These are phyloP conservation scores for Zaprionus inermis DNA, from an alignment of 1,140 invertebrate species.

Conservation along the genomic window DNA sequence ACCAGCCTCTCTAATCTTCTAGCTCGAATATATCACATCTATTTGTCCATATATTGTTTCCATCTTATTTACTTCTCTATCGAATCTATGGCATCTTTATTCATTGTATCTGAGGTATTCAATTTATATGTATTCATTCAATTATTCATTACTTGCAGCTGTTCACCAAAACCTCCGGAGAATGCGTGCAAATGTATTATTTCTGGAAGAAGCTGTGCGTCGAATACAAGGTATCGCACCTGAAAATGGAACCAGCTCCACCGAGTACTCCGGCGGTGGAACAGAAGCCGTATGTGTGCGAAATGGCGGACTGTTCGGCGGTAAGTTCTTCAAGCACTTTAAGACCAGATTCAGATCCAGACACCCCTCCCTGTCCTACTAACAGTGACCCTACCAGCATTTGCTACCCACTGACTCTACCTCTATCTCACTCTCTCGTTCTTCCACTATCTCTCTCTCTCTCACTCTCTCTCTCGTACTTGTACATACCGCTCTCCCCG, in stretches of 20 bases:
- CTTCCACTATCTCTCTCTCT: not conserved
- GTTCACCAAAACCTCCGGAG: conserved; percentile 93
- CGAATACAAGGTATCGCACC: conserved; percentile 86
- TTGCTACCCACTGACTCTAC: not conserved
- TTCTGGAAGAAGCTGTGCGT: conserved; percentile 98
- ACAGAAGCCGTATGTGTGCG: conserved; percentile 86
- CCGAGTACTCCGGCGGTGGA: conserved; percentile 64
- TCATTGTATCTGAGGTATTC: too few relatives aligned
- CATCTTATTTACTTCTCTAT: too few relatives aligned
- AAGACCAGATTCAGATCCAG: not conserved
- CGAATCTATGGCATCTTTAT: too few relatives aligned
- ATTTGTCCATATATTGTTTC: too few relatives aligned
- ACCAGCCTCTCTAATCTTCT: too few relatives aligned
- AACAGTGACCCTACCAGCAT: not conserved
- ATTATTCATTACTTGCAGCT: conserved; percentile 86
- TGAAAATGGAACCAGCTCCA: conserved; percentile 71
- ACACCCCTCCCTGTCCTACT: not conserved
- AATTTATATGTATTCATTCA: not conserved
- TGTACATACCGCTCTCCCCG: conserved; percentile 60
- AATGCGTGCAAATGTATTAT: conserved; percentile 99
- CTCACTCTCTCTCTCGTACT: conserved; percentile 37
- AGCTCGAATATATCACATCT: too few relatives aligned
- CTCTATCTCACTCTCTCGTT: not conserved
- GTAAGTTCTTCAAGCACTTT: conserved; percentile 85
- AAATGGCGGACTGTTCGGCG: conserved; percentile 88